phyloP scores from a whole-genome alignment of 2,888 invertebrate genomes.

The Lasius fuliginosus region DNA sequence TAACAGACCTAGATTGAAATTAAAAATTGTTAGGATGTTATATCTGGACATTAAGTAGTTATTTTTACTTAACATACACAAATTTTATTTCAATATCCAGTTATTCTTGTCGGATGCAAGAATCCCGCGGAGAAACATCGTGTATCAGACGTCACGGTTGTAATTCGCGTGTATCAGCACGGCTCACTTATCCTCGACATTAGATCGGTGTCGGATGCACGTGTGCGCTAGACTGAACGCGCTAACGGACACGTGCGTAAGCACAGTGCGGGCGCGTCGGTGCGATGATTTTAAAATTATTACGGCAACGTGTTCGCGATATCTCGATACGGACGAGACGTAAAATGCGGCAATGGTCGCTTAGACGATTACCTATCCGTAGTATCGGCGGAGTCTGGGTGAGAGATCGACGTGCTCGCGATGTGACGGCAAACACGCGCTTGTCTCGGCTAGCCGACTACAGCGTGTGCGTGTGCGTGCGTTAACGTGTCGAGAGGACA shows the following conservation, averaged over 20 bases:
- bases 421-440: constrained; percentile 10
- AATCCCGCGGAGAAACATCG: constrained; percentile 38
- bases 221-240: constrained; percentile 30
- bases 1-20: neutral
- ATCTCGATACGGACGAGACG: constrained; percentile 63
- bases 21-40: neutral
- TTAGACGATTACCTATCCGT: constrained; percentile 31
- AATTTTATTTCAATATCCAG: constrained; percentile 23
- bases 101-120: constrained; percentile 18
- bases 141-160: constrained; percentile 36
- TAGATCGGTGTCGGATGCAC: constrained; percentile 56
- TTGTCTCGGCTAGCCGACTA: constrained; percentile 2
- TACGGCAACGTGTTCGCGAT: constrained; percentile 53
- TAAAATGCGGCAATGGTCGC: constrained; percentile 52
- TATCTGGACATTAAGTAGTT: neutral
- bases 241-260: constrained; percentile 58
- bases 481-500: constrained; percentile 74
- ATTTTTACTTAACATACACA: neutral
- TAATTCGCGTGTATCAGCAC: constrained; percentile 39
- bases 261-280: constrained; percentile 29
- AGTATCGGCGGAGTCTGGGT: constrained; percentile 42
- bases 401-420: constrained; percentile 28
- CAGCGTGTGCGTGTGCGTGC: constrained; percentile 65
- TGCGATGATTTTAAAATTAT: constrained; percentile 53
- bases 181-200: constrained; percentile 54